These are phyloP conservation scores for Hormaphis cornu DNA, from an alignment of 1,140 invertebrate species.

Conservation along the genomic window DNA sequence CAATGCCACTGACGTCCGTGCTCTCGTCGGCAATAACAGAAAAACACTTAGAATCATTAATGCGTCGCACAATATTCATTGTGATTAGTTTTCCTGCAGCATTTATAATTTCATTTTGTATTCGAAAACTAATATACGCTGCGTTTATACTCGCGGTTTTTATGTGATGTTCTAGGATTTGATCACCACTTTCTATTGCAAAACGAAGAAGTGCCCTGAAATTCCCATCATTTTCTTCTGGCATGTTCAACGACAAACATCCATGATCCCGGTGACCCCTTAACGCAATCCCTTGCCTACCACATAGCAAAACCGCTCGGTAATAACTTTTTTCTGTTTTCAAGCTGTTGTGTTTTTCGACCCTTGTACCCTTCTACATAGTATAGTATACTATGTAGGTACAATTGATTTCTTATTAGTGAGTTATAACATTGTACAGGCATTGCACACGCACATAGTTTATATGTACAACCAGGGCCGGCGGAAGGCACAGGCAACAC, in stretches of 20 bases:
- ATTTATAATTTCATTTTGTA: neutral
- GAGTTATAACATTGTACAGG: too few species aligned
- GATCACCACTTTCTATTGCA: neutral
- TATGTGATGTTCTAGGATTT: neutral
- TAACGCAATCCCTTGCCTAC: neutral
- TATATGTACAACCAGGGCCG: too few species aligned
- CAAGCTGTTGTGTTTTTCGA: neutral
- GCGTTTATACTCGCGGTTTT: neutral
- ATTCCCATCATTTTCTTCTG: constrained; percentile 3
- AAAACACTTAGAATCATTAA: neutral
- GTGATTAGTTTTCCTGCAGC: neutral
- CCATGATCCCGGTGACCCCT: neutral
- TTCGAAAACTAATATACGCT: neutral
- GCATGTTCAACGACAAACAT: neutral
- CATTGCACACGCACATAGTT: too few species aligned
- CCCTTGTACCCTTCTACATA: too few species aligned
- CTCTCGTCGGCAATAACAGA: neutral
- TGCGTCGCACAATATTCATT: neutral
- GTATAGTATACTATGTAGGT: too few species aligned
- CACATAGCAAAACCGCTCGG: constrained; percentile 1
- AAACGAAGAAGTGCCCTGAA: constrained; percentile 1
- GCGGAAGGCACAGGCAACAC: too few species aligned
- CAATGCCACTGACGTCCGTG: constrained; percentile 1
- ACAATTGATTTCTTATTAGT: too few species aligned
- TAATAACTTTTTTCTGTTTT: neutral